Evolutionary conservation across 2,797 vertebrate genomes (phyloP).

Genomic region (Sebastes variabilis): DNA sequence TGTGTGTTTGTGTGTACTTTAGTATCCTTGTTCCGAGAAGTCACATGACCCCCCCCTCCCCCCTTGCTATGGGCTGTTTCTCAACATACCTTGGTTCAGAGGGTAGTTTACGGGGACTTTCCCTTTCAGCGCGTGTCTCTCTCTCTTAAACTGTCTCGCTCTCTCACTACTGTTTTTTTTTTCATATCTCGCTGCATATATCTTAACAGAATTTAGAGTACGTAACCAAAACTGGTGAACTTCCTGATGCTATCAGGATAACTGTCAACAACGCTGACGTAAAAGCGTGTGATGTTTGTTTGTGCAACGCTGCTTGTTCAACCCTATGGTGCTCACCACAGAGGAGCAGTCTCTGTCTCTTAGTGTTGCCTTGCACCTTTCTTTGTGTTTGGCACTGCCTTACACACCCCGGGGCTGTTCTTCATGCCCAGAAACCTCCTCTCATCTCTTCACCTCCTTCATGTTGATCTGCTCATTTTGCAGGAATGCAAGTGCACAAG

Average conservation of each 20-base stretch:
- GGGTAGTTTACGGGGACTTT: slow-evolving; percentile 82
- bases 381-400: slow-evolving; percentile 38
- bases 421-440: slow-evolving; percentile 34
- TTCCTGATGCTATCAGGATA: slow-evolving; percentile 44
- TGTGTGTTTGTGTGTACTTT: slow-evolving; percentile 59
- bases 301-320: slow-evolving; percentile 25
- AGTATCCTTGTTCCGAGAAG: slow-evolving; percentile 84
- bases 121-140: slow-evolving; percentile 67
- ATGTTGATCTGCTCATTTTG: slow-evolving; percentile 59
- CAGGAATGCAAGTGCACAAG: slow-evolving; percentile 68
- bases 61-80: slow-evolving; percentile 74
- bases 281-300: slow-evolving; percentile 27
- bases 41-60: slow-evolving; percentile 76
- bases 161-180: slow-evolving; percentile 25
- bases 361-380: slow-evolving; percentile 13
- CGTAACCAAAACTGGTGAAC: slow-evolving; percentile 41
- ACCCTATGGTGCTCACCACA: neutral
- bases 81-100: slow-evolving; percentile 83
- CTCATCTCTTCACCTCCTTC: slow-evolving; percentile 41
- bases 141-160: slow-evolving; percentile 28
- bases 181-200: slow-evolving; percentile 9
- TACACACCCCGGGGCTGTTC: slow-evolving; percentile 22
- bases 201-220: slow-evolving; percentile 12
- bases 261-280: slow-evolving; percentile 56
- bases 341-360: slow-evolving; percentile 14